These are phyloP conservation scores for Tuberolachnus salignus DNA, from an alignment of 2,888 invertebrate species.

Conservation along the genomic window DNA sequence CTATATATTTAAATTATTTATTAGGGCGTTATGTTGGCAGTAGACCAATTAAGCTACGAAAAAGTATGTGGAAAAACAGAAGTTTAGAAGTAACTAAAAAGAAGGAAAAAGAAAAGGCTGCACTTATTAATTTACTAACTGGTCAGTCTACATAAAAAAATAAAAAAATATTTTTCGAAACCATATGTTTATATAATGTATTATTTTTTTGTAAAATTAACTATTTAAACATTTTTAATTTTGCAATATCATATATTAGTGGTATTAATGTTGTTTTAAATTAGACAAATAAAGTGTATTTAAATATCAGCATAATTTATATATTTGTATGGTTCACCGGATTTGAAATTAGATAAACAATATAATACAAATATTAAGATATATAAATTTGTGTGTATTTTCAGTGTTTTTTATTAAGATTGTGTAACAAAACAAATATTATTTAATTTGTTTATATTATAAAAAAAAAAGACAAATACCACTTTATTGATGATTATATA, in stretches of 20 bases:
- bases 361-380: too few species aligned
- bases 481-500: too few species aligned
- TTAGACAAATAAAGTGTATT: neutral
- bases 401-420: too few species aligned
- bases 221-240: neutral
- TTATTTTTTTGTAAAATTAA: too few species aligned
- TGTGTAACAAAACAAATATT: too few species aligned
- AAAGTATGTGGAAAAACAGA: slow-evolving; percentile 94
- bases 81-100: slow-evolving; percentile 91
- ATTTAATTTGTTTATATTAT: too few species aligned
- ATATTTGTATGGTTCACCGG: neutral
- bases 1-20: slow-evolving; percentile 60
- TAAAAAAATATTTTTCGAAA: too few species aligned
- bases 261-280: neutral
- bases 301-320: too few species aligned
- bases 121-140: slow-evolving; percentile 76
- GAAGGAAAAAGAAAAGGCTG: slow-evolving; percentile 94
- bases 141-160: slow-evolving; percentile 58
- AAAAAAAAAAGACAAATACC: too few species aligned
- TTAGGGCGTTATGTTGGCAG: slow-evolving; percentile 97
- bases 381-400: too few species aligned
- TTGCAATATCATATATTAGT: neutral
- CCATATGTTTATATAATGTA: too few species aligned
- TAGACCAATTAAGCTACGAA: slow-evolving; percentile 94
- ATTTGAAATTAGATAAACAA: neutral